Evolutionary conservation across 2,113 vertebrate genomes (phyloP).

Genomic region (Psilopsiagon aurifrons): DNA sequence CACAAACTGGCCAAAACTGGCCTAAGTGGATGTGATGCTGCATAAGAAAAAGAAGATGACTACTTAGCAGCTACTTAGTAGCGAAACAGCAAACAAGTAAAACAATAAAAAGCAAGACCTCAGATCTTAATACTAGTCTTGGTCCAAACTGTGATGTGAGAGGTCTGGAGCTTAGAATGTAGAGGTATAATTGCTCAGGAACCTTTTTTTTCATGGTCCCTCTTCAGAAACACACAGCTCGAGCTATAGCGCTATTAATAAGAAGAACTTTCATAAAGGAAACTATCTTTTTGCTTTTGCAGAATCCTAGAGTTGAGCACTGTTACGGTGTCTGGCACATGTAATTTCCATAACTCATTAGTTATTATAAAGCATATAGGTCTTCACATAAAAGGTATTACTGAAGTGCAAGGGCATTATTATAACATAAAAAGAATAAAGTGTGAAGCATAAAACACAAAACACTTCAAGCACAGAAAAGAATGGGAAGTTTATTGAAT

Average conservation of each 20-base stretch:
- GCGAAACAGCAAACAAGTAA: neutral
- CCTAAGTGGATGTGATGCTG: neutral
- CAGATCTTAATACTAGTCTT: neutral
- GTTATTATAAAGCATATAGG: neutral
- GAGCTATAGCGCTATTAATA: neutral
- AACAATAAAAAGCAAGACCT: neutral
- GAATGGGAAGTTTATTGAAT: constrained; percentile 1
- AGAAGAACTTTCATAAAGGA: neutral
- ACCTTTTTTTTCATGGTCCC: neutral
- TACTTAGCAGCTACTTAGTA: neutral
- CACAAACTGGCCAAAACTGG: neutral
- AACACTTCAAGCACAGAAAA: constrained; percentile 27
- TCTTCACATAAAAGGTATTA: constrained; percentile 14
- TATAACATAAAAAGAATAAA: constrained; percentile 13
- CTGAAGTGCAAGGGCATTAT: neutral
- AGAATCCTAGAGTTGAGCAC: neutral
- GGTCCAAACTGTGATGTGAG: neutral
- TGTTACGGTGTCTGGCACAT: neutral
- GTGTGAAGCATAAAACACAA: constrained; percentile 48
- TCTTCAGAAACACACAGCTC: neutral
- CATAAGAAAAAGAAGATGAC: neutral
- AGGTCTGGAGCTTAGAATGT: neutral
- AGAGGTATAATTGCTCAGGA: neutral
- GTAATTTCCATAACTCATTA: constrained; percentile 6
- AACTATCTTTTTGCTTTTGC: neutral